phyloP scores from a whole-genome alignment of 1,140 invertebrate species.

The Cephus cinctus region DNA sequence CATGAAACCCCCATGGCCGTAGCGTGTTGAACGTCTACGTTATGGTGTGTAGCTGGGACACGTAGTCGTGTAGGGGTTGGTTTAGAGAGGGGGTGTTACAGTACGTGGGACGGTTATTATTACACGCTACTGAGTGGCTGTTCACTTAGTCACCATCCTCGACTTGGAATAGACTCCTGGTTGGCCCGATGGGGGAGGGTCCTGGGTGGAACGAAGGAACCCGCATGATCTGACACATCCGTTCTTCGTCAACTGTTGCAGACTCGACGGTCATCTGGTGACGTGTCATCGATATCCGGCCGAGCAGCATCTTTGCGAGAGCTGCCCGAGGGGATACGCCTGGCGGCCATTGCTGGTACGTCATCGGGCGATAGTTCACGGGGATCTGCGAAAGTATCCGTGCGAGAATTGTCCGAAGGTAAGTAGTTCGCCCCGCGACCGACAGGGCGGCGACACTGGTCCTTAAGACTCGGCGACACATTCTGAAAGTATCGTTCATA shows the following conservation, averaged over 20 bases:
- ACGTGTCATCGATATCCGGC: slow-evolving; percentile 72
- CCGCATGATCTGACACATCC: slow-evolving; percentile 5
- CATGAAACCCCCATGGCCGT: slow-evolving; percentile 33
- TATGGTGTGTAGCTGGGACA: slow-evolving; percentile 14
- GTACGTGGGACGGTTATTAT: too few relatives aligned
- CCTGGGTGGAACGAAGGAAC: not conserved
- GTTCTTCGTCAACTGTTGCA: slow-evolving; percentile 54
- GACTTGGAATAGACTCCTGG: slow-evolving; percentile 15
- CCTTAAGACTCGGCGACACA: too few relatives aligned
- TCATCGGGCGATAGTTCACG: slow-evolving; percentile 79
- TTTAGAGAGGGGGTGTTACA: too few relatives aligned
- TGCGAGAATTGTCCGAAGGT: slow-evolving; percentile 94
- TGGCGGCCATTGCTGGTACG: slow-evolving; percentile 79
- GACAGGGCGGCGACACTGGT: too few relatives aligned
- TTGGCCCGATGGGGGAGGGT: too few relatives aligned
- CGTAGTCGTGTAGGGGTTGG: too few relatives aligned
- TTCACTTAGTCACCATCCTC: slow-evolving; percentile 34
- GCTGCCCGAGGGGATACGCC: slow-evolving; percentile 79
- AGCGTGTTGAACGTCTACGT: slow-evolving; percentile 23
- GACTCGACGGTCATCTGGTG: slow-evolving; percentile 80
- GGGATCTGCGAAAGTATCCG: slow-evolving; percentile 76
- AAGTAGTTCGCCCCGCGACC: slow-evolving; percentile 33
- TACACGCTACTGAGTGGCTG: not conserved
- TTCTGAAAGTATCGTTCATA: too few relatives aligned
- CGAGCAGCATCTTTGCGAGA: slow-evolving; percentile 80